These are phyloP conservation scores for Sebastes steindachneri DNA, from an alignment of 2,797 vertebrate genomes.

Conservation along the genomic window DNA sequence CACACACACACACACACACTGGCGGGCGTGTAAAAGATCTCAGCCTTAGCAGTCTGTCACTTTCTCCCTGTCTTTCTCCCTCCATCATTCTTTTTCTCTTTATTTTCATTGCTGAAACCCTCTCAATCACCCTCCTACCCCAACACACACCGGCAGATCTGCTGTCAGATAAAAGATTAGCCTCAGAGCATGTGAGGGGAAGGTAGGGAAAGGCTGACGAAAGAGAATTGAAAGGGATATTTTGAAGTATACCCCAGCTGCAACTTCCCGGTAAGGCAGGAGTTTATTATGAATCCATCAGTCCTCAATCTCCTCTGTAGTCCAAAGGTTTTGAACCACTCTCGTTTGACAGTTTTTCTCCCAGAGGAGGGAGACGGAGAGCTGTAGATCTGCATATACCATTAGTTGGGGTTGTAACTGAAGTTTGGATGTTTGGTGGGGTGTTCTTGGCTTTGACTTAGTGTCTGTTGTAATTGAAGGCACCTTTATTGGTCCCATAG, in stretches of 20 bases:
- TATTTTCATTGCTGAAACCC: conserved; percentile 47
- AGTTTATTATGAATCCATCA: conserved; percentile 47
- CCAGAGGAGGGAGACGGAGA: not conserved
- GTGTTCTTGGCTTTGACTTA: not conserved
- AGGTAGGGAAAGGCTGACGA: conserved; percentile 41
- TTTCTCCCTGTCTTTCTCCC: conserved; percentile 40
- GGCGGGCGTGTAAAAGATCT: conserved; percentile 24
- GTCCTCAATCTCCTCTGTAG: conserved; percentile 24
- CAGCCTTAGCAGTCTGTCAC: conserved; percentile 40
- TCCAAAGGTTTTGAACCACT: conserved; percentile 25
- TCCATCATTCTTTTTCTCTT: conserved; percentile 36
- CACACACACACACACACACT: not conserved
- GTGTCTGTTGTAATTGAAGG: not conserved
- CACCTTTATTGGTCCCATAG: not conserved
- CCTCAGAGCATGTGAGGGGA: conserved; percentile 31
- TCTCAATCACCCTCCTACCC: conserved; percentile 35
- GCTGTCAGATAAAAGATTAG: conserved; percentile 76
- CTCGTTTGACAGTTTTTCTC: conserved; percentile 1
- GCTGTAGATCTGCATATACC: conserved; percentile 15
- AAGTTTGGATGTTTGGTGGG: not conserved
- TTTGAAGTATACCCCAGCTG: conserved; percentile 38
- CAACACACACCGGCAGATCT: conserved; percentile 52
- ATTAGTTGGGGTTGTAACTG: conserved; percentile 5
- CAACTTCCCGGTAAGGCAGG: conserved; percentile 21
- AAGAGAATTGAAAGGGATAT: conserved; percentile 54